Base-by-base conservation (phyloP, 2,113 vertebrate species). In the Zingel zingel region DNA sequence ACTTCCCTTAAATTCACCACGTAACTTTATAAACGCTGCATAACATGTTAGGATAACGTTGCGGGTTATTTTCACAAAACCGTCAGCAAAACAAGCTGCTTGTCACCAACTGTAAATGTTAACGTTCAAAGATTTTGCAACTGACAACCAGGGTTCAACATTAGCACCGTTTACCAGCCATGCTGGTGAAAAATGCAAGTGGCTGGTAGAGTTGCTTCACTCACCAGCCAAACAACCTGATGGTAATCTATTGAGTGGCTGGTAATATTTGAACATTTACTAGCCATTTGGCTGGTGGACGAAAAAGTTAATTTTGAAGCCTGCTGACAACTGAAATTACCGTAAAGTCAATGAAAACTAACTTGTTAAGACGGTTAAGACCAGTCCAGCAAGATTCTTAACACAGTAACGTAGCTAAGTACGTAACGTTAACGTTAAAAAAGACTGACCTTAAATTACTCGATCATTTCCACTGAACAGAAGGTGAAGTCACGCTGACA, bases 381-480 rank as follows among this genome's bases (percentile, higher is more conserved):
- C 14, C 18, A 65, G 57, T 4, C 43, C 47, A 85, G 57, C 25
- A 14, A 71, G 63, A 77, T 27, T 70, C n/a, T 58, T 45, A n/a
- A 54, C 47, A 36, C 11, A 33, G 43, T 7, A 19, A 14, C 39
- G 8, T 36, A 36, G 33, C 6, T 36, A 36, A 36, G 33, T 36
- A 6, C 27, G 27, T 33, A 39, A 39, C 4, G 21, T 27, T 62
- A 48, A 82, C 39, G 39, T 43, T 43, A 81, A 82, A 51, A 72
- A 5, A 51, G 5, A 88, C 92, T 82, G 19, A 92, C 90, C 91
- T 88, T 45, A 51, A 53, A 50, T 84, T 47, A 82, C 21, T 70
- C 66, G 47, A 50, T 53, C 86, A 89, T 91, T 62, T 86, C 87
- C 79, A 58, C n/a, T 1, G 23, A 10, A 50, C 13, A 4, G 0